Conservation (phyloP, 2,113 vertebrate species). For the Stegastes partitus region DNA sequence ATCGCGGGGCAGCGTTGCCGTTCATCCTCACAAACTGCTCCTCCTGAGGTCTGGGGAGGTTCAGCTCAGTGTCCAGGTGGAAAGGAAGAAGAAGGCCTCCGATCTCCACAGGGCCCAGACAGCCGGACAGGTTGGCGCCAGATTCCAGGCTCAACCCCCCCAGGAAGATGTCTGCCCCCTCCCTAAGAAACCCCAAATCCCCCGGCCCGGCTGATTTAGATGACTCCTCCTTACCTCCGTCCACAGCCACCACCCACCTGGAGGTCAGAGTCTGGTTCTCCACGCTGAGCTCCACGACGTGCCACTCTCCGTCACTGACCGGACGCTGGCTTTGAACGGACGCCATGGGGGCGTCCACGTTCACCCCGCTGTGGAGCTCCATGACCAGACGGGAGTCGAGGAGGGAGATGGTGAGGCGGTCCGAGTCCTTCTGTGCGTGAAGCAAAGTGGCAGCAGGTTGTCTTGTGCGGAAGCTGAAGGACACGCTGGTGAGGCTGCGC, state of each 20-base stretch:
- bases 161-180: slow-evolving; percentile 87
- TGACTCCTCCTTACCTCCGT: slow-evolving; percentile 75
- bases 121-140: slow-evolving; percentile 82
- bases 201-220: slow-evolving; percentile 77
- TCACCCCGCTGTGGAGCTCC: slow-evolving; percentile 80
- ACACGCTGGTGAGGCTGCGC: slow-evolving; percentile 84
- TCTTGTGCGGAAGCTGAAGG: slow-evolving; percentile 88
- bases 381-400: slow-evolving; percentile 84
- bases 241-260: slow-evolving; percentile 87
- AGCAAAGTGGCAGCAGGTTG: slow-evolving; percentile 81
- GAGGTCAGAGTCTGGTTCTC: slow-evolving; percentile 78
- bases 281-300: slow-evolving; percentile 85
- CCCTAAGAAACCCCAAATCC: slow-evolving; percentile 88
- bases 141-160: slow-evolving; percentile 77
- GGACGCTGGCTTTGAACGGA: slow-evolving; percentile 70
- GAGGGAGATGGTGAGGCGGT: slow-evolving; percentile 84
- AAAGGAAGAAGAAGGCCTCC: slow-evolving; percentile 89
- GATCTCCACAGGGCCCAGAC: slow-evolving; percentile 88
- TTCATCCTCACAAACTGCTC: slow-evolving; percentile 88
- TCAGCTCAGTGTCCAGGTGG: slow-evolving; percentile 79
- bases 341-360: slow-evolving; percentile 70
- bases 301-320: slow-evolving; percentile 89
- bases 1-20: slow-evolving; percentile 31
- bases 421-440: slow-evolving; percentile 83
- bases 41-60: slow-evolving; percentile 85